These are phyloP conservation scores for Denticeps clupeoides DNA, from an alignment of 2,797 vertebrate species.

Conservation along the genomic window DNA sequence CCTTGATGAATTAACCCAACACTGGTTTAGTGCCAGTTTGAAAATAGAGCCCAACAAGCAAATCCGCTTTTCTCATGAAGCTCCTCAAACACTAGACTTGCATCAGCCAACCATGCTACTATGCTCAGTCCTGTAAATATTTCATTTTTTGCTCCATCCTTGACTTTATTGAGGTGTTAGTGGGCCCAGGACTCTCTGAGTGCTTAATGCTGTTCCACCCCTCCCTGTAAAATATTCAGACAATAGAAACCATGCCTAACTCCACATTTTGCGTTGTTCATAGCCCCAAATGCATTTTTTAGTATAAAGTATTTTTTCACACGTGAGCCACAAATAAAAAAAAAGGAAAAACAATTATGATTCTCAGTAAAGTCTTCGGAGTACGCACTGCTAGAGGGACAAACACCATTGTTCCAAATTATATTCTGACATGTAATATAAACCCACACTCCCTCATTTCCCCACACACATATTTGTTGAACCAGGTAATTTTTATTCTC, in stretches of 20 bases:
- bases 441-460: too few species aligned
- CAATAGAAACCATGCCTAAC: slow-evolving; percentile 36
- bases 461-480: background rate
- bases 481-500: slow-evolving; percentile 14
- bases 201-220: slow-evolving; percentile 56
- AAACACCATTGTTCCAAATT: too few species aligned
- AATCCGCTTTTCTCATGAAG: background rate
- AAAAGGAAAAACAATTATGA: too few species aligned
- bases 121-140: slow-evolving; percentile 46
- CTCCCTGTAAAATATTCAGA: slow-evolving; percentile 64
- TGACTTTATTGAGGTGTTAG: slow-evolving; percentile 40
- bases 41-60: too few species aligned
- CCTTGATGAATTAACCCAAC: too few species aligned
- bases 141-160: slow-evolving; percentile 45
- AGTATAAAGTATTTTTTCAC: too few species aligned
- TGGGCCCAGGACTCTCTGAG: slow-evolving; percentile 26
- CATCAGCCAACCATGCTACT: slow-evolving; percentile 24
- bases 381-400: too few species aligned
- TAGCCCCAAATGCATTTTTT: slow-evolving; percentile 51
- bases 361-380: too few species aligned
- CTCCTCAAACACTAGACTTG: background rate
- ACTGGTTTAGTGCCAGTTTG: too few species aligned
- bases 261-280: slow-evolving; percentile 2
- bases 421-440: too few species aligned
- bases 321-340: too few species aligned